Evolutionary conservation across 2,888 invertebrate species (phyloP), one percentile per base, ranked within the genome.

Genomic region (Drosophila emarginata): DNA sequence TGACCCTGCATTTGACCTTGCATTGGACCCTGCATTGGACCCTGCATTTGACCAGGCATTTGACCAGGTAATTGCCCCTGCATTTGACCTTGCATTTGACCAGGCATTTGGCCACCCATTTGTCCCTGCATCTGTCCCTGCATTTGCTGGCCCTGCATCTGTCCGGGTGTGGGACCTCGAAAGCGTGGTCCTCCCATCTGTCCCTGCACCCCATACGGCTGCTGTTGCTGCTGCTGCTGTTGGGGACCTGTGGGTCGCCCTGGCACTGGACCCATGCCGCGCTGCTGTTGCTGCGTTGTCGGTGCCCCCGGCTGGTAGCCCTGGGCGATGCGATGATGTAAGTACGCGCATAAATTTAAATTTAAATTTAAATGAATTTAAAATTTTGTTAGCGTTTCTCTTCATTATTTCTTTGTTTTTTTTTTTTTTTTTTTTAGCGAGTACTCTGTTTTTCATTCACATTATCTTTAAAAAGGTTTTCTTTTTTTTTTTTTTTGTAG

Each of bases 11-110:
- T 37, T 23, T 74, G 74, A 2, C 82, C 80, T 11, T 74, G 78
- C 79, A 82, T 79, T 64, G 76, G 76, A 0, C 77, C 76, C 6
- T 60, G 76, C 77, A 80, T 77, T 21, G 76, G 78, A 12, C 80
- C 81, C 0, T 52, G 56, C 71, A 79, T 72, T 89, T 97, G 97
- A 91, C 97, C 97, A 0, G 51, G 36, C 61, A 67, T 67, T 14
- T 73, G 89, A 0, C 87, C 86, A 0, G 59, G 78, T 81, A 88
- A 82, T 18, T 89, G 89, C 0, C 86, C 86, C 0, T 61, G 76
- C 84, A 89, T 82, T n/a, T 89, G 87, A 0, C 87, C 85, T 0
- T 57, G 84, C 79, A 80, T 72, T 9, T 73, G 88, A 0, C 87
- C 87, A 0, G 57, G 76, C 82, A 88, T 83, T n/a, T 89, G 89